Percentiles rank a stretch among this genome's conserved stretches.
Evolutionary conservation across 2,888 invertebrate species (phyloP).

Genomic region (Lasioglossum morio): DNA sequence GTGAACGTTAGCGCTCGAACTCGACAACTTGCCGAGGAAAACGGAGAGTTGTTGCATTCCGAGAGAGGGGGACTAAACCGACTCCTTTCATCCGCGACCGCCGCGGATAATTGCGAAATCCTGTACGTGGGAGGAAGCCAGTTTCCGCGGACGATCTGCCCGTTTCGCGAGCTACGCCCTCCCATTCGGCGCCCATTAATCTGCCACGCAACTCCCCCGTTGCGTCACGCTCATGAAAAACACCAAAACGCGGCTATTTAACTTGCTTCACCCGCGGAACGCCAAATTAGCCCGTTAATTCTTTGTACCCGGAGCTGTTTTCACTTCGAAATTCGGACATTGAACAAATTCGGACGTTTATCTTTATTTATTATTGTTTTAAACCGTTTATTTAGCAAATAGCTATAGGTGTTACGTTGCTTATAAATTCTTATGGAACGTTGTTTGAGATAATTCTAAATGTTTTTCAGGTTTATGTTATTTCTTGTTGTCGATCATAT

Average conservation of each 20-base stretch:
- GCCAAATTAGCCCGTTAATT: background rate
- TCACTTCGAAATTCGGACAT: background rate
- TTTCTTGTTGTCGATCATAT: no score
- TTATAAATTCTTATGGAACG: no score
- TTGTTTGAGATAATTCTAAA: no score
- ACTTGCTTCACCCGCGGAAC: background rate
- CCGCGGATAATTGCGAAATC: constrained; percentile 56
- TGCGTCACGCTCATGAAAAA: background rate
- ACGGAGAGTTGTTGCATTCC: constrained; percentile 1
- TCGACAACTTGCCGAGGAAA: background rate
- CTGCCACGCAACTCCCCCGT: background rate
- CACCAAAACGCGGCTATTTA: background rate
- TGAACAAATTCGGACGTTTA: no score
- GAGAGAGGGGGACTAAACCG: background rate
- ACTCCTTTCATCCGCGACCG: background rate
- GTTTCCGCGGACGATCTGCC: constrained; percentile 30
- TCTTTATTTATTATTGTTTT: no score
- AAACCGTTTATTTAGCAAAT: no score
- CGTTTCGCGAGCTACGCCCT: constrained; percentile 5
- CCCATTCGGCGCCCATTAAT: constrained; percentile 16
- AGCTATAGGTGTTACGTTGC: no score
- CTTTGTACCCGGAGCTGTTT: background rate
- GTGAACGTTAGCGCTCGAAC: background rate
- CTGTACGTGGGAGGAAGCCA: constrained; percentile 33
- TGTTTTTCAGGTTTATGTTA: no score